Percentiles rank a stretch among this genome's conserved stretches.
Evolutionary conservation across 2,113 vertebrate species (phyloP).

Genomic region (Spilogale gracilis): DNA sequence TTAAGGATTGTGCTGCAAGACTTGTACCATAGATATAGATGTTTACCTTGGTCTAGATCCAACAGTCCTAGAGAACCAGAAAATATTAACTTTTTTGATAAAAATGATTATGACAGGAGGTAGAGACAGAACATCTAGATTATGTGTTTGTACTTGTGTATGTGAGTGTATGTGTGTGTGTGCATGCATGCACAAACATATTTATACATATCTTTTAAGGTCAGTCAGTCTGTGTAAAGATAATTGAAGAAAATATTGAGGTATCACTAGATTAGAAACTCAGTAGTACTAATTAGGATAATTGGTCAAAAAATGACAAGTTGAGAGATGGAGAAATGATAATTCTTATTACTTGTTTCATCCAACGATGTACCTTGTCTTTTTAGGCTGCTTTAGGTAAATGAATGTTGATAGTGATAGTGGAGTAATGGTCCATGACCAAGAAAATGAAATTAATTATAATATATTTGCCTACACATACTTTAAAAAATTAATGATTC

Average conservation of each 20-base stretch:
- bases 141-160: background rate
- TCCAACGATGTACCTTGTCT: background rate
- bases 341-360: background rate
- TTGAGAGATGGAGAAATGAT: background rate
- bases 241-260: background rate
- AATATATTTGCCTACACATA: background rate
- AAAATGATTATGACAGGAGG: background rate
- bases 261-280: background rate
- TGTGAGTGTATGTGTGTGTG: fast-evolving
- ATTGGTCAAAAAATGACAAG: background rate
- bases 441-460: constrained; percentile 5
- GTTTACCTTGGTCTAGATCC: background rate
- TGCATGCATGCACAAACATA: background rate
- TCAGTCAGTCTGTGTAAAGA: background rate
- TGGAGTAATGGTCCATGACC: background rate
- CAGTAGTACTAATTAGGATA: background rate
- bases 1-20: background rate
- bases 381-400: background rate
- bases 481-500: constrained; percentile 19
- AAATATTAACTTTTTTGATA: background rate
- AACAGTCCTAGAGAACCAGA: background rate
- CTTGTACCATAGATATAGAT: background rate
- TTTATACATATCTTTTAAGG: background rate
- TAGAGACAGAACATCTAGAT: background rate
- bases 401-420: background rate